Conservation (phyloP, 2,888 invertebrate species). For the Monoplex corrugatus region DNA sequence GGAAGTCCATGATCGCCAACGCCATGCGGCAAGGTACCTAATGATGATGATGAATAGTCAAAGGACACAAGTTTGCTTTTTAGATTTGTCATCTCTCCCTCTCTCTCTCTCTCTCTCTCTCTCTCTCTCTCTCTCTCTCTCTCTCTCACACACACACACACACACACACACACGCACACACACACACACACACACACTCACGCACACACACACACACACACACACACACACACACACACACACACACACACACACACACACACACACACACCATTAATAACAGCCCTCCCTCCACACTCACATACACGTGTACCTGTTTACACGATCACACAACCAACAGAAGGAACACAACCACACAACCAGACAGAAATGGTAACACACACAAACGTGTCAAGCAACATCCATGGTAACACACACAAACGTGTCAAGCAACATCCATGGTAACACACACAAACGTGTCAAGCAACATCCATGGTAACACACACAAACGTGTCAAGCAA, state of each 20-base stretch:
- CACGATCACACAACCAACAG: no score
- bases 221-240: no score
- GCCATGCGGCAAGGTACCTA: no score
- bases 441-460: neutral
- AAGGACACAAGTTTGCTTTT: no score
- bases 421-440: neutral
- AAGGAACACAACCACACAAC: neutral
- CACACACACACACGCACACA: neutral
- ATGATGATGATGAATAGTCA: no score
- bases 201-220: neutral
- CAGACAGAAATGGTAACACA: neutral
- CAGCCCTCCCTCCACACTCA: no score
- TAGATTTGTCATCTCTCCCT: no score
- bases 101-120: no score
- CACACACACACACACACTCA: neutral
- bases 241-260: no score
- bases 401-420: neutral
- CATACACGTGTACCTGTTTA: no score
- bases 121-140: neutral
- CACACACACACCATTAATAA: neutral
- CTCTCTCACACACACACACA: neutral
- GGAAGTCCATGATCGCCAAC: no score
- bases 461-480: neutral
- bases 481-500: neutral
- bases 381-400: neutral